Conservation (phyloP, 2,797 vertebrate genomes). For the Notoglanidium macrostoma region DNA sequence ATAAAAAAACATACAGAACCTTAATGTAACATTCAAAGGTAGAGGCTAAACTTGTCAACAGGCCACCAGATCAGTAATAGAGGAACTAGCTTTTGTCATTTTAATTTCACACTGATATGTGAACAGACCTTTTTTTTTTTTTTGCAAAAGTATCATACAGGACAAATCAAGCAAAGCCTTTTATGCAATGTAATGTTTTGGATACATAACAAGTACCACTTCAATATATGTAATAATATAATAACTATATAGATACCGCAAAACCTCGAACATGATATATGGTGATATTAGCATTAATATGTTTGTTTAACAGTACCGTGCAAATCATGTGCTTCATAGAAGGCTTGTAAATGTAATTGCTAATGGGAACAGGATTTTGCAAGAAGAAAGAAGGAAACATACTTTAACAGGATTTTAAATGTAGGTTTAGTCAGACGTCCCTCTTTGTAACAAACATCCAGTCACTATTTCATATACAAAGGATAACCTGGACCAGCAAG, state of each 20-base stretch:
- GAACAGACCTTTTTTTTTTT: background rate
- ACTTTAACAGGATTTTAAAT: background rate
- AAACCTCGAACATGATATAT: constrained; percentile 4
- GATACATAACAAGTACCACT: background rate
- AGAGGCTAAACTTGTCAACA: background rate
- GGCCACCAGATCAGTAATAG: background rate
- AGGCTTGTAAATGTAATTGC: background rate
- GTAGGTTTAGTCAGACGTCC: background rate
- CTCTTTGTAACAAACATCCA: constrained; percentile 16
- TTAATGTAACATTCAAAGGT: background rate
- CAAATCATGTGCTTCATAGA: background rate
- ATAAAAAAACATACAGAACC: background rate
- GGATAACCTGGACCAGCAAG: constrained; percentile 22
- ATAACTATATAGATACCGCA: constrained; percentile 6
- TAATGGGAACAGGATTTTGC: background rate
- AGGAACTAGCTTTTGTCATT: background rate
- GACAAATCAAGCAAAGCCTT: background rate
- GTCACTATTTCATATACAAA: constrained; percentile 11
- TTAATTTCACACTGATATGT: background rate
- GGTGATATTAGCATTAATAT: background rate
- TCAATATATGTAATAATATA: background rate
- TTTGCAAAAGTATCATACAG: background rate
- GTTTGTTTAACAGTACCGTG: background rate
- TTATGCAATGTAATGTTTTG: background rate
- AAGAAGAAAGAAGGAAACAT: background rate